These are phyloP conservation scores for Drosophila paulistorum DNA, from an alignment of 1,140 invertebrate genomes.

Conservation along the genomic window DNA sequence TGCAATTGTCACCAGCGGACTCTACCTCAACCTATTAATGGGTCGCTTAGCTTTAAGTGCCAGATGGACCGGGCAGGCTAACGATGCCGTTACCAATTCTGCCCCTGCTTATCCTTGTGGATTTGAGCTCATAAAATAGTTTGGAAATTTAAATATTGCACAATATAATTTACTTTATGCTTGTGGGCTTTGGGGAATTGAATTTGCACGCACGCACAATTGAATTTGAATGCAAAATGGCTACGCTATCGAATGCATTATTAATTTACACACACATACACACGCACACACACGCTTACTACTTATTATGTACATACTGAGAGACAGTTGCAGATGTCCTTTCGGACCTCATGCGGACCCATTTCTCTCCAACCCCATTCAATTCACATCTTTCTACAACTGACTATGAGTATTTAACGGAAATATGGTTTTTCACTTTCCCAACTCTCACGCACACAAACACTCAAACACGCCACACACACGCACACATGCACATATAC, in stretches of 20 bases:
- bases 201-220: constrained; percentile 79
- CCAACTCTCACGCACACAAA: constrained; percentile 12
- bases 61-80: neutral
- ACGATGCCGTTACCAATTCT: too few species aligned
- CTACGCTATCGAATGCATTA: constrained; percentile 69
- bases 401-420: constrained; percentile 22
- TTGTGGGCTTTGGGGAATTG: constrained; percentile 73
- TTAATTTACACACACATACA: constrained; percentile 49
- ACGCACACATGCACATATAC: constrained; percentile 27
- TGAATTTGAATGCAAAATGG: constrained; percentile 78
- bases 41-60: constrained; percentile 9
- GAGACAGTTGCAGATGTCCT: constrained; percentile 36
- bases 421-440: constrained; percentile 71
- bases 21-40: constrained; percentile 6
- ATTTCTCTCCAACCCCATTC: neutral
- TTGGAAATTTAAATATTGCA: constrained; percentile 58
- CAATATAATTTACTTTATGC: constrained; percentile 72
- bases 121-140: constrained; percentile 32
- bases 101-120: neutral
- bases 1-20: constrained; percentile 56
- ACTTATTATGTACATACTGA: constrained; percentile 16
- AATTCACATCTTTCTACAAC: neutral
- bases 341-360: constrained; percentile 15
- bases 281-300: constrained; percentile 17
- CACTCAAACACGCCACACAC: neutral